Base-by-base conservation (phyloP, 2,113 vertebrate species). In the Nematolebias whitei region DNA sequence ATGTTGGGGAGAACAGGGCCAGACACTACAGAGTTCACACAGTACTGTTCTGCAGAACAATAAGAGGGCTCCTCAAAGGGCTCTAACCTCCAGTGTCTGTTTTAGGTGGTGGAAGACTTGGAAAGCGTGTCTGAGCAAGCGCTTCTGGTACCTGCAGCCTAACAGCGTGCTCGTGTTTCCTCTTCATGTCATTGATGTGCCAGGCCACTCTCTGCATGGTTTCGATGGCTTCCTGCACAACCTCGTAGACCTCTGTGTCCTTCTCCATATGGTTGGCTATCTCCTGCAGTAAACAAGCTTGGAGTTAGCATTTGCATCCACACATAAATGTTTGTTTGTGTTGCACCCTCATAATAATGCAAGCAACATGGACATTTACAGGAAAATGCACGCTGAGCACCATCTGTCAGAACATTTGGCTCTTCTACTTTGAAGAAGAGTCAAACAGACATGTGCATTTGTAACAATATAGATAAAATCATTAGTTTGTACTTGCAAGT, bases 101-200 rank as follows among this genome's bases (percentile, higher is more conserved):
- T 78, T 68, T 12, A 41, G 51, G 8, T 23, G 49, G 64, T 43
- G 41, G 56, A 22, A 62, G 51, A 23, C 20, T 29, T 39, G 59
- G 39, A 49, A 38, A 29, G 44, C 29, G 22, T 39, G n/a, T 47
- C n/a, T 24, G 26, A 54, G 67, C 23, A 40, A 69, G 26, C 3
- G 49, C 8, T 52, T 20, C 15, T 81, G 71, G 76, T 89, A 98
- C 98, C 93, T 99, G 98, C 44, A 98, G 74, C 69, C 97, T 91
- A 18, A 98, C 91, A 0, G 96, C 95, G 0, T 99, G 96, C 77
- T 99, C 97, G 0, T 99, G 98, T 32, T 97, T 99, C 88, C 98
- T 94, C 89, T 99, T 99, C 97, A 99, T 99, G 88, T 99, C 96
- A 41, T 99, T 99, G 92, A 99, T 99, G 88, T 99, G 96, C 96